These are phyloP conservation scores for Meda fulgida DNA, from an alignment of 2,797 vertebrate species.

Conservation along the genomic window DNA sequence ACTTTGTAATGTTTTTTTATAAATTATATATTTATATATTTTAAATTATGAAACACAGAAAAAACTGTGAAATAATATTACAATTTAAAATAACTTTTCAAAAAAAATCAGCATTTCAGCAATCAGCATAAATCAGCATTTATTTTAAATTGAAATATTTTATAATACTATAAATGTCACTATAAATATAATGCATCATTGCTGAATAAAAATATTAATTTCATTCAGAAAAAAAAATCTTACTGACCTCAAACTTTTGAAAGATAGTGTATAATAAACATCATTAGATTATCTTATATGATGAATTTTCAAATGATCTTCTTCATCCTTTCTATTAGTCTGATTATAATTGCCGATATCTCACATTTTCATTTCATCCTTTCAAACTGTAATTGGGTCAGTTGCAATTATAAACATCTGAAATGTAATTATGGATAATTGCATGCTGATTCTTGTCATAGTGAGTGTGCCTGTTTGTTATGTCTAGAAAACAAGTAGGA, in stretches of 20 bases:
- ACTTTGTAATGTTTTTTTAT: not conserved
- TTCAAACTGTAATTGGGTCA: not conserved
- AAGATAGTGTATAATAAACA: not conserved
- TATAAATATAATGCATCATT: not conserved
- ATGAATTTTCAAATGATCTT: not conserved
- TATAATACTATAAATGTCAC: not conserved
- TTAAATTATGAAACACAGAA: not conserved
- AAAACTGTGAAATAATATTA: not conserved
- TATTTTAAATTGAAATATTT: not conserved
- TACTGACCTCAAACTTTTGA: not conserved
- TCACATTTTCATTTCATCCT: not conserved
- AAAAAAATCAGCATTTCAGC: too few relatives aligned
- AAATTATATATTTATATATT: not conserved
- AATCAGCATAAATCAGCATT: not conserved
- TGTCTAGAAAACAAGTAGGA: constrained; percentile 21
- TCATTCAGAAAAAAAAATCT: not conserved
- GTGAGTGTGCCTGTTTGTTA: not conserved
- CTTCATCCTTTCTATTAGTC: constrained; percentile 7
- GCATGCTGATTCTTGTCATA: not conserved
- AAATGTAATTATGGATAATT: not conserved
- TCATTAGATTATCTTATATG: not conserved
- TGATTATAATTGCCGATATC: not conserved
- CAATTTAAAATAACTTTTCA: not conserved
- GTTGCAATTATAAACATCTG: not conserved
- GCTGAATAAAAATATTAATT: not conserved